Conservation (phyloP, 2,113 vertebrate species). For the Aythya baeri region DNA sequence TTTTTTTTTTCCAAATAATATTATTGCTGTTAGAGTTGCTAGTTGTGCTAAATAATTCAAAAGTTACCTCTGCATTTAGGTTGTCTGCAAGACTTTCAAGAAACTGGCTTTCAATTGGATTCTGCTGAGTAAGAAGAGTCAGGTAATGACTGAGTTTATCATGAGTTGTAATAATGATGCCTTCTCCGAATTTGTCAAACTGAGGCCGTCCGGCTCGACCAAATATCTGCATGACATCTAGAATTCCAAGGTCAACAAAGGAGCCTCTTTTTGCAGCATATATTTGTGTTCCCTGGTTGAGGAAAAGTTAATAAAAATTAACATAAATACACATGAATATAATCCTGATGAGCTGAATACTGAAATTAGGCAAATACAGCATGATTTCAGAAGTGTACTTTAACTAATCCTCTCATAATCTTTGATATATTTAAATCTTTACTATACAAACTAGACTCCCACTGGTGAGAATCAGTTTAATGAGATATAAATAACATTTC, state of each 20-base stretch:
- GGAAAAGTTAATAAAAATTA: slow-evolving; percentile 85
- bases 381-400: slow-evolving; percentile 79
- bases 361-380: slow-evolving; percentile 81
- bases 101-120: slow-evolving; percentile 98
- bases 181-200: slow-evolving; percentile 96
- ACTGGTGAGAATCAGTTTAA: slow-evolving; percentile 72
- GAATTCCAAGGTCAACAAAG: slow-evolving; percentile 97
- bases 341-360: slow-evolving; percentile 78
- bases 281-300: slow-evolving; percentile 95
- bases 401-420: slow-evolving; percentile 82
- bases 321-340: slow-evolving; percentile 81
- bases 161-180: slow-evolving; percentile 95
- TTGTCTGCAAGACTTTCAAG: slow-evolving; percentile 94
- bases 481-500: slow-evolving; percentile 69
- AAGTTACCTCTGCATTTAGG: slow-evolving; percentile 93
- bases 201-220: slow-evolving; percentile 96
- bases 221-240: slow-evolving; percentile 99
- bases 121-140: slow-evolving; percentile 96
- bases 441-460: slow-evolving; percentile 72
- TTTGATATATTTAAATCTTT: slow-evolving; percentile 78
- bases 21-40: neutral
- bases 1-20: neutral
- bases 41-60: neutral
- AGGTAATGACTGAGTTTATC: slow-evolving; percentile 98
- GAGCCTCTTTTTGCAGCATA: slow-evolving; percentile 96